Evolutionary conservation across 1,140 invertebrate genomes (phyloP), one percentile per base, ranked within the genome.

Genomic region (Lordiphosa clarofinis): DNA sequence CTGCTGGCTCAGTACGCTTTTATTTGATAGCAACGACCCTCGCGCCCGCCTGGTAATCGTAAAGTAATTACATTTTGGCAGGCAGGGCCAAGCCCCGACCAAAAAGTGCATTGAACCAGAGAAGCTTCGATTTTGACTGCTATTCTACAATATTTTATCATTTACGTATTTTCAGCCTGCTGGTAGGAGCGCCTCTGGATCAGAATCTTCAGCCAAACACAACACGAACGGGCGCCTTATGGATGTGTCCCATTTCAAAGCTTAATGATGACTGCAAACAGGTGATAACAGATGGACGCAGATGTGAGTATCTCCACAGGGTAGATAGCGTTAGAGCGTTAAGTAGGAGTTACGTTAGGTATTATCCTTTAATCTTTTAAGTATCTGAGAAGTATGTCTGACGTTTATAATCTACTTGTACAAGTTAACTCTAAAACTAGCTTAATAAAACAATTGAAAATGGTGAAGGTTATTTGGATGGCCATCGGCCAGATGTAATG

Each of bases 111-210:
- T 78, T 82, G 76, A 82, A 82, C 76, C 66, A 46, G 11, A 31
- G 12, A 49, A 19, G 12, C 46, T 42, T 44, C 36, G 44, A 21
- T 49, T 35, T 57, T 67, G 21, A 9, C 11, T 31, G 6, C 12
- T 6, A 12, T 46, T 39, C 19, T 48, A 44, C 13, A 11, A 28
- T 35, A 28, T 24, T 59, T 38, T 21, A 19, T 8, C 58, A 21
- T 35, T 42, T 38, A 19, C 31, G 56, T 12, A 13, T 36, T 63
- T 60, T 4, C 48, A 98, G 97, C 93, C 91, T 99, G 63, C 90
- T 99, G 50, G 95, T 98, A 1, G 97, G 97, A 24, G 97, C 97
- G 33, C 97, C 97, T 3, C 89, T 95, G 66, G 96, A 94, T 57
- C 92, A 96, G 73, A 97, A 97, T 89, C 89, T 92, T 47, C 95